Evolutionary conservation across 2,888 invertebrate species (phyloP), one percentile per base, ranked within the genome.

Genomic region (Electrophaes corylata): DNA sequence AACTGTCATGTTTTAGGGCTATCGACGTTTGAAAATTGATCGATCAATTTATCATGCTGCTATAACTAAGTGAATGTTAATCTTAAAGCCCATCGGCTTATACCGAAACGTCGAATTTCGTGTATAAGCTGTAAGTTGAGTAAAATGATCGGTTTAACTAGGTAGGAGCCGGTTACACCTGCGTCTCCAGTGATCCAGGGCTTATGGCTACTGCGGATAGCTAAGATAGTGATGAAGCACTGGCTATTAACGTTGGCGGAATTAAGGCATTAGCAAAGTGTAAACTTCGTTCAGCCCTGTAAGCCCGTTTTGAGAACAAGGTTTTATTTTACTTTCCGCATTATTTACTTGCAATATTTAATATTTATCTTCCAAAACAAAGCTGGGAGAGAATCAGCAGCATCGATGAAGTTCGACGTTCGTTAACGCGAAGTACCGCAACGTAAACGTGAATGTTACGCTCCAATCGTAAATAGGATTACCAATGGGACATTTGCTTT

Each of bases 191-290:
- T 81, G 81, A 83, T 82, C 79, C 82, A 71, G 80, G 78, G 79
- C 79, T 78, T 79, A 67, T 70, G 74, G 76, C 76, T 73, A 69
- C 73, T 79, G 69, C 72, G 72, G 80, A 79, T 81, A 68, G 77
- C 76, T 76, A 76, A 83, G 79, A 81, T 83, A 75, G 77, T 81
- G 81, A 83, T 83, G 82, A 81, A 86, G 78, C 76, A 73, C 70
- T 70, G 67, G 62, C 78, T 79, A 84, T 87, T 87, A 83, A 74
- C 76, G 75, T 73, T 65, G 72, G 67, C 67, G 67, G 74, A 76
- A 76, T 79, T 78, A 76, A 75, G 75, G 72, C 67, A 71, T 71
- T 67, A 73, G 64, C 65, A 56, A 65, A 70, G 67, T 70, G 69
- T 64, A 69, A 67, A 67, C 67, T 72, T 62, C 49, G 66, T 54